These are phyloP conservation scores for Mola mola DNA, from an alignment of 2,113 vertebrate genomes.

Conservation along the genomic window DNA sequence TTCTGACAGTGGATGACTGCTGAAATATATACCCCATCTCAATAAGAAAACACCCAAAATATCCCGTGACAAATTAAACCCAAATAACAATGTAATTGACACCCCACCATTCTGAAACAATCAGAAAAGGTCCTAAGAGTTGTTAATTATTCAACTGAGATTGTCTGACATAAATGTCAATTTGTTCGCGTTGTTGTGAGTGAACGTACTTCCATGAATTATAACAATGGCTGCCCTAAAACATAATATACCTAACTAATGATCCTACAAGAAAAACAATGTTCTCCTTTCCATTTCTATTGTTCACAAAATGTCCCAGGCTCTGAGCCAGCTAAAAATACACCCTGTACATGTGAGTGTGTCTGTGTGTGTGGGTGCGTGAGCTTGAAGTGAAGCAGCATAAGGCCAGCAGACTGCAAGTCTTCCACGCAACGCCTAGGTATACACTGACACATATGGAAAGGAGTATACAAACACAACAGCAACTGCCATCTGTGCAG, in stretches of 20 bases:
- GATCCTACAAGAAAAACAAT: conserved; percentile 13
- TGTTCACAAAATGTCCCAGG: conserved; percentile 24
- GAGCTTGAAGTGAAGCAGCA: conserved; percentile 38
- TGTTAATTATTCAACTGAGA: not conserved
- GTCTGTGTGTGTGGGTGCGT: conserved; percentile 21
- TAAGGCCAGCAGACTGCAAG: conserved; percentile 43
- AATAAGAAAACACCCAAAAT: too few species aligned
- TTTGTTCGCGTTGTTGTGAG: too few species aligned
- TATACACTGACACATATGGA: conserved; percentile 50
- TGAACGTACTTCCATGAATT: not conserved
- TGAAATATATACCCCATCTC: too few species aligned
- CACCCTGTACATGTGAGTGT: conserved; percentile 2
- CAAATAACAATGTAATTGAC: too few species aligned
- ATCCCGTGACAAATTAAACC: too few species aligned
- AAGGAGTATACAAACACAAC: conserved; percentile 21
- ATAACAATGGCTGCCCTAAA: too few species aligned
- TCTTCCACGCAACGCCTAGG: conserved; percentile 31
- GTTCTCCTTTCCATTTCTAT: conserved; percentile 23
- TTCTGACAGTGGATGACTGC: too few species aligned
- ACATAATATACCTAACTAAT: not conserved
- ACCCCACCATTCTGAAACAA: not conserved
- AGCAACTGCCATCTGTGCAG: conserved; percentile 50
- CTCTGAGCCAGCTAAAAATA: conserved; percentile 46
- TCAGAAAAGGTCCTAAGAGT: not conserved
- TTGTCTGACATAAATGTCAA: not conserved